Evolutionary conservation across 2,113 vertebrate species (phyloP), one percentile per base, ranked within the genome.

Genomic region (Pituophis catenifer): DNA sequence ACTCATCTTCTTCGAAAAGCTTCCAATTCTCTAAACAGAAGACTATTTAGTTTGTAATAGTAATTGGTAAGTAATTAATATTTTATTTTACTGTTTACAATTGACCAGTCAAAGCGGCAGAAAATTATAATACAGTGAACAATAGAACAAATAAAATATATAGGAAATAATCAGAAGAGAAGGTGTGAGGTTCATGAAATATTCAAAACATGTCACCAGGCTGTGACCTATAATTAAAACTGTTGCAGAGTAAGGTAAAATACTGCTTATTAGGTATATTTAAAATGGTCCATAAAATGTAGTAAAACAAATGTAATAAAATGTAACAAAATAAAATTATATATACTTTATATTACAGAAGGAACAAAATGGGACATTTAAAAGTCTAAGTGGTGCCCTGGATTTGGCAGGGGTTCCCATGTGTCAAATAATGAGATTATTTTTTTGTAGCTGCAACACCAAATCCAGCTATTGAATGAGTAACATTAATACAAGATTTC

Each of bases 1-100:
- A 95, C 91, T n/a, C 57, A 54, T 33, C 90, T 85, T 89, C 90
- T 91, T 53, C 1, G 48, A 50, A 89, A 44, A 91, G 87, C 2
- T 93, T 94, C 93, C 88, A 88, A 38, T 88, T 62, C 93, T 92
- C 33, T 23, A 70, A 48, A 92, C 1, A 19, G 93, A 92, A 93
- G 53, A 94, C 92, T 13, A 9, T 59, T 53, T 93, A 53, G 94
- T 10, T 93, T 21, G 86, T 89, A 87, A 38, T 95, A 48, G 10
- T 91, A 55, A 19, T 75, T 81, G 70, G 1, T 38, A 38, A 81
- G 3, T 38, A 81, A 38, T 81, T 38, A 21, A 38, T 38, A 38
- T 81, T 81, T 81, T 81, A 38, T 81, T 81, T 81, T 38, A 81
- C 33, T 81, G 70, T 38, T 81, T 81, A 38, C 6, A 75, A 15